Evolutionary conservation across 2,797 vertebrate genomes (phyloP).

Genomic region (Choloepus didactylus): DNA sequence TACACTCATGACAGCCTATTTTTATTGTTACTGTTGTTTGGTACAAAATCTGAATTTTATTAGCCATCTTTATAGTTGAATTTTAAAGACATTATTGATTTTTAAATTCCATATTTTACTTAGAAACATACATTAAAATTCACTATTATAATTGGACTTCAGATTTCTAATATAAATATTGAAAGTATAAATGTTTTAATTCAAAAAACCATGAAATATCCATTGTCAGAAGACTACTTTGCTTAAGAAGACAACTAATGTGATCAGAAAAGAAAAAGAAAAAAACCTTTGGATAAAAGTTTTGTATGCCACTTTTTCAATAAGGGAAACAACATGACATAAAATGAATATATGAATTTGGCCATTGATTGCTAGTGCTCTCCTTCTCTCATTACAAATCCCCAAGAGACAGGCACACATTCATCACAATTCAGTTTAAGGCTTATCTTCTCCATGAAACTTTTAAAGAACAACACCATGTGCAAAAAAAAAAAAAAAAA

Average conservation of each 20-base stretch:
- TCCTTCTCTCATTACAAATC: background rate
- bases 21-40: background rate
- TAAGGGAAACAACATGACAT: conserved; percentile 5
- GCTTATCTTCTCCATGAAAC: background rate
- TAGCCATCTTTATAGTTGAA: background rate
- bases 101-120: background rate
- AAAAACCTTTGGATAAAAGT: background rate
- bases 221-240: background rate
- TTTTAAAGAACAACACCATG: background rate
- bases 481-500: no score
- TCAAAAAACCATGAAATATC: background rate
- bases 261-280: background rate
- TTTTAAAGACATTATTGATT: background rate
- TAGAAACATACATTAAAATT: background rate
- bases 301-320: conserved; percentile 11
- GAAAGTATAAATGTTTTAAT: conserved; percentile 37
- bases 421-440: background rate
- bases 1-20: background rate
- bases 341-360: background rate
- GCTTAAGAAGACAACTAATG: background rate
- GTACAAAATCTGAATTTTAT: background rate
- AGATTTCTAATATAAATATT: conserved; percentile 6
- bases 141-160: background rate
- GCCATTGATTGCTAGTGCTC: background rate
- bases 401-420: background rate